Evolutionary conservation across 2,888 invertebrate genomes (phyloP).

Genomic region (Iphiclides podalirius): DNA sequence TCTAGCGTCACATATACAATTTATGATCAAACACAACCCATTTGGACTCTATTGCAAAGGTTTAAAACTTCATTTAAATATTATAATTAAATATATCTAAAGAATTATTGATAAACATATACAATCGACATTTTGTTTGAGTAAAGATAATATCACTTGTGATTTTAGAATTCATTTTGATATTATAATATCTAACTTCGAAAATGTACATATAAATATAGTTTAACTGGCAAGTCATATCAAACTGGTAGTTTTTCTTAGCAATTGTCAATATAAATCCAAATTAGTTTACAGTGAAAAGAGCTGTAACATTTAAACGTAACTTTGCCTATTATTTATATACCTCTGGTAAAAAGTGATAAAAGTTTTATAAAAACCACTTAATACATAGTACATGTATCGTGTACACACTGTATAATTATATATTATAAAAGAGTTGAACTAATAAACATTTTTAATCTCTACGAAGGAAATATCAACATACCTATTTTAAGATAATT

Average conservation of each 20-base stretch:
- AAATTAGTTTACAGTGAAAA: too few species aligned
- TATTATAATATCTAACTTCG: neutral
- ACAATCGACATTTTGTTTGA: neutral
- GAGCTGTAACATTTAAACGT: too few species aligned
- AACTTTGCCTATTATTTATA: too few species aligned
- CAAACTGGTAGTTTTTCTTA: neutral
- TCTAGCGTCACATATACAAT: constrained; percentile 24
- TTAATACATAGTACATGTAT: too few species aligned
- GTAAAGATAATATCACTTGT: neutral
- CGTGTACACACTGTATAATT: too few species aligned
- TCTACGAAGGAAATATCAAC: too few species aligned
- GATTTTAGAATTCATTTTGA: neutral
- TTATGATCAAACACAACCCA: constrained; percentile 16
- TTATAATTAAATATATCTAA: neutral
- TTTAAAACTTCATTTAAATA: neutral
- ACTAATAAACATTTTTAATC: too few species aligned
- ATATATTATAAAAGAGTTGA: too few species aligned
- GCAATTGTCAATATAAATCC: neutral
- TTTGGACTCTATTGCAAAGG: neutral
- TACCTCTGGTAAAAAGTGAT: too few species aligned
- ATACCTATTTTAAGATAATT: too few species aligned
- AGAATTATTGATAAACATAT: neutral
- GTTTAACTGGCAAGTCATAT: neutral
- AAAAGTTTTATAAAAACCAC: too few species aligned
- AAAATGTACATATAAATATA: neutral